Evolutionary conservation across 1,140 invertebrate species (phyloP), one percentile per base, ranked within the genome.

Genomic region (Stegodyphus mimosarum): DNA sequence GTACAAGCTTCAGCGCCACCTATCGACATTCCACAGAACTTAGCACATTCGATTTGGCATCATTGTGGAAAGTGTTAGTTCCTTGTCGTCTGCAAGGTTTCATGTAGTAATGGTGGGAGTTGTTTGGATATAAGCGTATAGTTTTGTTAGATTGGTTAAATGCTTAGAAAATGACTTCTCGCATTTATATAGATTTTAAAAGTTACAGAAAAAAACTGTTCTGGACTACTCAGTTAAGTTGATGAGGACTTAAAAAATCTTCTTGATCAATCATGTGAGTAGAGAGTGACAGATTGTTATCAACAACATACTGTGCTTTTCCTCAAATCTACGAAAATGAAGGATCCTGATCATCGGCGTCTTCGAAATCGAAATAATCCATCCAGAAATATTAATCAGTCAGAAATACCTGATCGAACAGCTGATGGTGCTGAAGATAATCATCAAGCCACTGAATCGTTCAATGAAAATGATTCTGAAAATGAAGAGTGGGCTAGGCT

Each of bases 381-480:
- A 33, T 33, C 33, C 33, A 18, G 69, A n/a, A 50, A 50, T 50
- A 33, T 49, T 17, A 48, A 60, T 63, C 78, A 13, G 51, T 11
- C 67, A 11, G 81, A 69, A 83, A 83, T 80, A 60, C 52, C 55
- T 6, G 74, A 78, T 84, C 52, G 81, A 78, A 87, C 73, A 17
- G 86, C 81, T 17, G 86, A 87, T 52, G 86, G 81, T 15, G 86
- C 83, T 13, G 86, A 84, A 80, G 85, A 86, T n/a, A 80, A 17
- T 48, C 15, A 50, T 17, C 52, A 77, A 17, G 11, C 3, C 7
- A 33, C 13, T 7, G 52, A 74, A 64, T 10, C 48, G n/a, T 79
- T 94, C 80, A 95, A 95, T 89, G 93, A 93, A 3, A 95, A 96
- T 60, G 90, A 92, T 93, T 1, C 94, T 93, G 76, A 96, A 89